phyloP scores from a whole-genome alignment of 2,113 vertebrate species.

The Vicugna pacos region DNA sequence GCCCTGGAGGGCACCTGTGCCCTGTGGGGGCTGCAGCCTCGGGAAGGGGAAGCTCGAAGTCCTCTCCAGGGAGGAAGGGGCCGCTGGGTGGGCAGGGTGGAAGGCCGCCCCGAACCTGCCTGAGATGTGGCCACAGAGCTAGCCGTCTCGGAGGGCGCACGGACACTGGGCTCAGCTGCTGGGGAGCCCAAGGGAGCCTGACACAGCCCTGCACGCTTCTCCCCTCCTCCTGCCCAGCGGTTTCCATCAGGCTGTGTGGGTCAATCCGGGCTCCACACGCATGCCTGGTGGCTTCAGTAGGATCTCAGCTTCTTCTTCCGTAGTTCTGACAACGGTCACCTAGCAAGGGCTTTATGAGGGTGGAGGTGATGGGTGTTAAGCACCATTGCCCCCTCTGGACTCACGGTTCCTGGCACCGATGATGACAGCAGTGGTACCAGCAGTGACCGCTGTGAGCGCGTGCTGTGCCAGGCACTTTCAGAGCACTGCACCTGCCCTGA shows the following conservation, averaged over 20 bases:
- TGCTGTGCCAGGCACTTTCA: fast-evolving
- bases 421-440: fast-evolving
- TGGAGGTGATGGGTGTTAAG: too few relatives aligned
- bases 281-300: fast-evolving
- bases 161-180: not conserved
- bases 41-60: not conserved
- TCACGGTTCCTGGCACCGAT: fast-evolving
- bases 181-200: not conserved
- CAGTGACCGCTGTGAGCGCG: not conserved
- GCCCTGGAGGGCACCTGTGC: fast-evolving
- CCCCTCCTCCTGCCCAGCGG: not conserved
- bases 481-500: not conserved
- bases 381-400: fast-evolving
- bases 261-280: not conserved
- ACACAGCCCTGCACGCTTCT: fast-evolving
- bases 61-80: not conserved
- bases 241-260: not conserved
- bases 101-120: too few relatives aligned
- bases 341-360: not conserved
- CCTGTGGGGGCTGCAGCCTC: fast-evolving
- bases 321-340: not conserved
- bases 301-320: not conserved
- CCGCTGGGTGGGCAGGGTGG: not conserved
- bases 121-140: not conserved
- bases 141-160: fast-evolving